Evolutionary conservation across 92 coral and sea anemone genomes (phyloP), one percentile per base, ranked within the genome.

Genomic region (Galaxea fascicularis): DNA sequence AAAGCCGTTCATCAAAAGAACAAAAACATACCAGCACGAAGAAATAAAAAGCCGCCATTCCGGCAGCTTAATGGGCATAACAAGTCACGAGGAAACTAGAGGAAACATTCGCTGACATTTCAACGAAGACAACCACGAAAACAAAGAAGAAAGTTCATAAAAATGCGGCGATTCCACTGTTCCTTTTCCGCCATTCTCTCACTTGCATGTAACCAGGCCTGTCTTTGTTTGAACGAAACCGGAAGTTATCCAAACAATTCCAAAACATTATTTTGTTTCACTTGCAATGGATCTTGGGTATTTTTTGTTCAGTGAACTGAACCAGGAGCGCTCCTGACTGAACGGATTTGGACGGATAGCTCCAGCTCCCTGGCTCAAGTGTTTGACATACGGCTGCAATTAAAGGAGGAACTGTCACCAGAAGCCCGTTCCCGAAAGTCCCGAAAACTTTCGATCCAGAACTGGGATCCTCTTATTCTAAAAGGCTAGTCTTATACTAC

Each of bases 11-110:
- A 24, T 71, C 60, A 77, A 77, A 14, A 85, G 76, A 66, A 77
- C 71, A 76, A 78, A 75, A 84, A 86, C 92, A 82, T 65, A 53
- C 82, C 87, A 73, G 68, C 58, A 65, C 51, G 85, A 58, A 78
- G 71, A 31, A 65, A 86, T 57, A 57, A 85, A 76, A 84, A 86
- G 79, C 89, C 80, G 86, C 98, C 98, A 94, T 94, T 28, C 79
- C 80, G 86, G 77, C 74, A 92, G 89, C 83, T 86, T 73, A 88
- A 69, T 87, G 88, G 78, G 89, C 98, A 94, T 94, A 92, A 94
- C 98, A 87, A 89, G 86, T 71, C 41, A 71, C 78, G 71, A 70
- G 24, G 86, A 71, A 56, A 25, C 78, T 70, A 82, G 70, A 71
- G 44, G 77, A 71, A 39, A 24, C 68, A 82, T 82, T 46, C 78